Percentiles rank a stretch among this genome's conserved stretches.
Evolutionary conservation across 2,797 vertebrate species (phyloP).

Genomic region (Lutjanus argentimaculatus): DNA sequence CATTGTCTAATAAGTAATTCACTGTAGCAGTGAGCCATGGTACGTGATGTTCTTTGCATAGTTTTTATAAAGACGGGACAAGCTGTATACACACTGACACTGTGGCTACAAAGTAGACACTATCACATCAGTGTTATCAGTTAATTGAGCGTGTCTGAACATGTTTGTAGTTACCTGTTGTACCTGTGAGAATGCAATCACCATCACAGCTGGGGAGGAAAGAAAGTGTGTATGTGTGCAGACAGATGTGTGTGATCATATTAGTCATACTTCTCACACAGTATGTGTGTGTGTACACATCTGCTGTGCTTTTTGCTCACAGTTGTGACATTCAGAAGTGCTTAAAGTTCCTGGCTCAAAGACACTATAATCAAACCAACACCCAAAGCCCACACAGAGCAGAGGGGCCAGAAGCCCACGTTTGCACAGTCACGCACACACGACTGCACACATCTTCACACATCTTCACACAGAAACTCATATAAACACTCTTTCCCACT

Average conservation of each 20-base stretch:
- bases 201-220: constrained; percentile 16
- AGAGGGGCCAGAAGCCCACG: constrained; percentile 75
- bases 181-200: constrained; percentile 5
- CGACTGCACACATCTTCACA: constrained; percentile 40
- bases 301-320: constrained; percentile 61
- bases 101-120: neutral
- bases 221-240: neutral
- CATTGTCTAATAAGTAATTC: neutral
- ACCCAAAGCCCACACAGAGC: constrained; percentile 82
- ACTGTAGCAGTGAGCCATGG: neutral
- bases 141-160: neutral
- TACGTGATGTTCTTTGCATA: neutral
- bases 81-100: neutral
- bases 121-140: neutral
- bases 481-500: constrained; percentile 37
- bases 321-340: constrained; percentile 73
- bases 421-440: constrained; percentile 36
- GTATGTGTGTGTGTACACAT: constrained; percentile 54
- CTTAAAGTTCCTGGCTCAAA: constrained; percentile 74
- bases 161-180: constrained; percentile 5
- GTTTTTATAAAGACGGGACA: neutral
- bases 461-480: constrained; percentile 33
- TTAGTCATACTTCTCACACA: constrained; percentile 20
- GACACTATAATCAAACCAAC: constrained; percentile 84
- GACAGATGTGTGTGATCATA: neutral